These are phyloP conservation scores for Penaeus monodon DNA, from an alignment of 2,888 invertebrate genomes.

Conservation along the genomic window DNA sequence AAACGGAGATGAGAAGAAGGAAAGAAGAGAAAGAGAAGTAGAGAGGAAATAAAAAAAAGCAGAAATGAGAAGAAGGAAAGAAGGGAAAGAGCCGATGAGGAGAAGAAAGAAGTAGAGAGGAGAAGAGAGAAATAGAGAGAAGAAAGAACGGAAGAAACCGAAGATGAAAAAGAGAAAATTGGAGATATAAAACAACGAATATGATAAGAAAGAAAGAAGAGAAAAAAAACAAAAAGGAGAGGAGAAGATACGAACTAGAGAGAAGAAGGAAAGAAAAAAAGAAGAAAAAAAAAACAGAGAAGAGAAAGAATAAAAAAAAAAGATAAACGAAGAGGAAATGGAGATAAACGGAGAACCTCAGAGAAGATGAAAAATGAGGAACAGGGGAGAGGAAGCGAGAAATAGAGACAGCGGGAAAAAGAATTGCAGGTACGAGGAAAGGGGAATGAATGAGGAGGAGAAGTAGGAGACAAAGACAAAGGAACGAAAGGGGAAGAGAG, in stretches of 20 bases:
- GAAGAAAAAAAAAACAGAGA: not conserved
- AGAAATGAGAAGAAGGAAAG: not conserved
- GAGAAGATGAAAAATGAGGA: too few relatives aligned
- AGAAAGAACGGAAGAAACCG: not conserved
- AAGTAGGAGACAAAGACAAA: too few relatives aligned
- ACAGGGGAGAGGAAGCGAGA: not conserved
- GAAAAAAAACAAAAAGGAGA: not conserved
- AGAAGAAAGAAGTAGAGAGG: not conserved
- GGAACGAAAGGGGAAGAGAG: not conserved
- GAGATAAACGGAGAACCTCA: too few relatives aligned
- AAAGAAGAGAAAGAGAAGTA: not conserved
- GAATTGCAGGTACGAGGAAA: not conserved
- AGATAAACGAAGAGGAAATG: too few relatives aligned
- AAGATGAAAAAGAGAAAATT: not conserved
- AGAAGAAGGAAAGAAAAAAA: not conserved
- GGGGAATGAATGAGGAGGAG: too few relatives aligned
- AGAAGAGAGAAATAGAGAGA: not conserved
- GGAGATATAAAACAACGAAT: not conserved
- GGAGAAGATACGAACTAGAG: not conserved
- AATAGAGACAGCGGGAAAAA: not conserved
- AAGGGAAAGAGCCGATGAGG: not conserved
- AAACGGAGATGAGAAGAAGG: not conserved
- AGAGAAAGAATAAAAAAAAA: too few relatives aligned
- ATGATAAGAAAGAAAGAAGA: not conserved
- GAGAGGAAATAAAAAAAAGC: not conserved